Evolutionary conservation across 2,797 vertebrate genomes (phyloP).

Genomic region (Lacerta viridis): DNA sequence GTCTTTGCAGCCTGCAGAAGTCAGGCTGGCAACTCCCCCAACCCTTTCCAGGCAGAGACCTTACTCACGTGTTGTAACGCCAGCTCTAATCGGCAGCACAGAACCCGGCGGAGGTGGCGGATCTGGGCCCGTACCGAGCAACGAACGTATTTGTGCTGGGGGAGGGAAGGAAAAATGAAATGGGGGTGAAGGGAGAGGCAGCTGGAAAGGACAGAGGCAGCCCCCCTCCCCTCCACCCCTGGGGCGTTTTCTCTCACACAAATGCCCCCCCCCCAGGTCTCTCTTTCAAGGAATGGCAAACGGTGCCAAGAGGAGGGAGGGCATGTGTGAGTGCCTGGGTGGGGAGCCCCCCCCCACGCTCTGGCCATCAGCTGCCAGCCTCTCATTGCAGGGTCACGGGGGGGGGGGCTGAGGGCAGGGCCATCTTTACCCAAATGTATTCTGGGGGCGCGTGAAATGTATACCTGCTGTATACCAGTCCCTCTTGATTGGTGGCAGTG

Average conservation of each 20-base stretch:
- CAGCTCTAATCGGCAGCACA: conserved; percentile 92
- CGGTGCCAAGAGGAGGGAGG: too few species aligned
- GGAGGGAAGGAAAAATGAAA: background rate
- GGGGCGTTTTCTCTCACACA: too few species aligned
- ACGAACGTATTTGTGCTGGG: conserved; percentile 94
- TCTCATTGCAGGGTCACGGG: too few species aligned
- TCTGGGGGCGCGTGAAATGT: too few species aligned
- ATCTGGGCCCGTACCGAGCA: conserved; percentile 95
- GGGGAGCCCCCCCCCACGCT: background rate
- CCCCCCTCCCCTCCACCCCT: background rate
- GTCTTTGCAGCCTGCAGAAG: too few species aligned
- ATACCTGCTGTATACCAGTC: too few species aligned
- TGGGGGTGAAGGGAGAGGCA: background rate
- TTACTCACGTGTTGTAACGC: conserved; percentile 90
- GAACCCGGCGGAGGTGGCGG: conserved; percentile 92
- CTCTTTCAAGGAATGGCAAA: too few species aligned
- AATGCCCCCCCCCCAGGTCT: too few species aligned
- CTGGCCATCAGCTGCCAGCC: background rate
- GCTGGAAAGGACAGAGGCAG: background rate
- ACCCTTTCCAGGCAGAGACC: too few species aligned
- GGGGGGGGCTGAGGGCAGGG: too few species aligned
- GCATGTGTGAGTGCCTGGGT: background rate
- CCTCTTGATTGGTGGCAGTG: too few species aligned
- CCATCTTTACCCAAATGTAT: too few species aligned
- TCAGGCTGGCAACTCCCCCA: background rate